Percentiles rank a stretch among this genome's conserved stretches.
These are phyloP conservation scores for Centropus unirufus DNA, from an alignment of 2,113 vertebrate genomes.

Conservation along the genomic window DNA sequence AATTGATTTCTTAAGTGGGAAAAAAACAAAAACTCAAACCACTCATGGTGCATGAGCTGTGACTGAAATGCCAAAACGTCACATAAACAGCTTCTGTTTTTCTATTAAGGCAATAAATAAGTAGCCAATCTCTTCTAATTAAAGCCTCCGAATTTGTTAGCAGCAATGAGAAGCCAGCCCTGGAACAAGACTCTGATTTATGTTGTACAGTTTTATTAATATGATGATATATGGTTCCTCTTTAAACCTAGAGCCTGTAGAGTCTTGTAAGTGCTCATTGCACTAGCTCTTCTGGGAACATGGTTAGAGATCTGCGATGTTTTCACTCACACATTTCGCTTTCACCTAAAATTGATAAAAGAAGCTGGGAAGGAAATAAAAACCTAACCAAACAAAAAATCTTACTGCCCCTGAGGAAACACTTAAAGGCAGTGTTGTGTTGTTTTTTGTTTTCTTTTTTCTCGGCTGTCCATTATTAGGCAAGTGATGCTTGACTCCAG, in stretches of 20 bases:
- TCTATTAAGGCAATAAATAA: not conserved
- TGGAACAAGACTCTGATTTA: not conserved
- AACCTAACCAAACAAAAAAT: not conserved
- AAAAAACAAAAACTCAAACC: not conserved
- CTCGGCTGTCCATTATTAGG: not conserved
- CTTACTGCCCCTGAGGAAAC: not conserved
- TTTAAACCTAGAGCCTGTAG: not conserved
- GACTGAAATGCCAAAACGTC: not conserved
- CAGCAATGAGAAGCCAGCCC: not conserved
- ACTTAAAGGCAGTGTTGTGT: not conserved
- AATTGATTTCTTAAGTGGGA: not conserved
- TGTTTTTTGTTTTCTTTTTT: not conserved
- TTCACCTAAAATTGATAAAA: not conserved
- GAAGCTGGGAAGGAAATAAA: not conserved
- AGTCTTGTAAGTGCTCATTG: not conserved
- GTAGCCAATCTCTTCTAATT: not conserved
- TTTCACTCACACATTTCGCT: not conserved
- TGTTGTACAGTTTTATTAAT: slow-evolving; percentile 14
- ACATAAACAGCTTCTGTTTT: not conserved
- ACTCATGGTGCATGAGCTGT: not conserved
- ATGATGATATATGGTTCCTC: not conserved
- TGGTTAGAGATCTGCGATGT: not conserved
- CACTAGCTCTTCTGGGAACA: not conserved
- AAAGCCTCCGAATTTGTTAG: not conserved
- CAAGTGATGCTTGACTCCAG: not conserved